Conservation (phyloP, 1,140 invertebrate species). For the Octopus bimaculoides region DNA sequence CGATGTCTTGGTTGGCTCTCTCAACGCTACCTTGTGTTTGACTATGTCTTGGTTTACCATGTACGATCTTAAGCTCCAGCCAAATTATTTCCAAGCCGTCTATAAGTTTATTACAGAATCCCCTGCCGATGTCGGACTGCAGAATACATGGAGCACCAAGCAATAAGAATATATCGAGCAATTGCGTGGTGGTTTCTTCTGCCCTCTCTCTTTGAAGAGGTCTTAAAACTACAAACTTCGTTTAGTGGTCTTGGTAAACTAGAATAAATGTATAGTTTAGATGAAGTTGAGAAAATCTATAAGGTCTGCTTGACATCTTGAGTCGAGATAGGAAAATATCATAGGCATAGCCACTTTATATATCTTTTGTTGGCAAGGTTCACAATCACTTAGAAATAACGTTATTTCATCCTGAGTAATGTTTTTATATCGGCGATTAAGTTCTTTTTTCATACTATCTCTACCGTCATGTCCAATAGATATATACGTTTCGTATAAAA, state of each 20-base stretch:
- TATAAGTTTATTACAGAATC: conserved; percentile 31
- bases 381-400: too few relatives aligned
- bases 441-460: too few relatives aligned
- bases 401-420: too few relatives aligned
- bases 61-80: background rate
- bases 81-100: conserved; percentile 20
- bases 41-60: background rate
- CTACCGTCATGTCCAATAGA: too few relatives aligned
- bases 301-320: too few relatives aligned
- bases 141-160: conserved; percentile 34
- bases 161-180: conserved; percentile 23
- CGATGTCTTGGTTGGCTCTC: background rate
- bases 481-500: too few relatives aligned
- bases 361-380: too few relatives aligned
- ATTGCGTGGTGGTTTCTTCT: background rate
- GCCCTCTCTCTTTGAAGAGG: conserved; percentile 1
- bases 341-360: too few relatives aligned
- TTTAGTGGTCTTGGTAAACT: conserved; percentile 28
- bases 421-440: too few relatives aligned
- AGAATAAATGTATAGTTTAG: conserved; percentile 27
- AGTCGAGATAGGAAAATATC: too few relatives aligned
- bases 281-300: too few relatives aligned
- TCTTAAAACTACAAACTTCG: conserved; percentile 24
- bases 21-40: background rate
- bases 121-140: conserved; percentile 30